These are phyloP conservation scores for Apamea anceps DNA, from an alignment of 2,888 invertebrate genomes.

Conservation along the genomic window DNA sequence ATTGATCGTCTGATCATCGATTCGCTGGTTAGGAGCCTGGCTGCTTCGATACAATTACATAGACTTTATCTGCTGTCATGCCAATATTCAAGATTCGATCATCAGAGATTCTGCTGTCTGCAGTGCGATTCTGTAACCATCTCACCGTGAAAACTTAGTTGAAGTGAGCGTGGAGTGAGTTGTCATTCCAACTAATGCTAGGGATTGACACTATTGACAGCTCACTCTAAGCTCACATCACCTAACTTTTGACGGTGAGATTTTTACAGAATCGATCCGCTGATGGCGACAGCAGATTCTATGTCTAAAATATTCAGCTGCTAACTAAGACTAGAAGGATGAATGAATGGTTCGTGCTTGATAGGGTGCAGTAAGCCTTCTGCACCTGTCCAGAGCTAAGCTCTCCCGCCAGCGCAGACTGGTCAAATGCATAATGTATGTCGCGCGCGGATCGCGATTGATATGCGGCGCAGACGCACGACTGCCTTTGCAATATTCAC, in stretches of 20 bases:
- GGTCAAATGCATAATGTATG: constrained; percentile 59
- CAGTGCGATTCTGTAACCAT: too few species aligned
- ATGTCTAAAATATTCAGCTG: not conserved
- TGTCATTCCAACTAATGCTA: too few species aligned
- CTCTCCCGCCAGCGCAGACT: constrained; percentile 16
- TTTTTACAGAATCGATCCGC: too few species aligned
- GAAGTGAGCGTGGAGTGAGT: too few species aligned
- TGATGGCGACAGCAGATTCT: too few species aligned
- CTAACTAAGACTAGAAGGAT: not conserved
- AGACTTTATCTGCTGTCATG: not conserved
- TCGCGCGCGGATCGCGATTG: constrained; percentile 51
- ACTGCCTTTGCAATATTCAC: constrained; percentile 44
- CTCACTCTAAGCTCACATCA: too few species aligned
- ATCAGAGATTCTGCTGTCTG: not conserved
- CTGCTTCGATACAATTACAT: not conserved
- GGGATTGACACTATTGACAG: too few species aligned
- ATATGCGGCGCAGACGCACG: constrained; percentile 55
- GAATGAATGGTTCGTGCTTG: not conserved
- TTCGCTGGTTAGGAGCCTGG: not conserved
- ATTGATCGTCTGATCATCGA: not conserved
- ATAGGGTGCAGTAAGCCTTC: constrained; percentile 37
- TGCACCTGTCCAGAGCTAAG: constrained; percentile 10
- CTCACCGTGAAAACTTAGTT: too few species aligned
- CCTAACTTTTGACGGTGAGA: too few species aligned
- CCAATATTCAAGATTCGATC: not conserved